Base-by-base conservation (phyloP, 2,888 invertebrate genomes). In the Nomada flava region DNA sequence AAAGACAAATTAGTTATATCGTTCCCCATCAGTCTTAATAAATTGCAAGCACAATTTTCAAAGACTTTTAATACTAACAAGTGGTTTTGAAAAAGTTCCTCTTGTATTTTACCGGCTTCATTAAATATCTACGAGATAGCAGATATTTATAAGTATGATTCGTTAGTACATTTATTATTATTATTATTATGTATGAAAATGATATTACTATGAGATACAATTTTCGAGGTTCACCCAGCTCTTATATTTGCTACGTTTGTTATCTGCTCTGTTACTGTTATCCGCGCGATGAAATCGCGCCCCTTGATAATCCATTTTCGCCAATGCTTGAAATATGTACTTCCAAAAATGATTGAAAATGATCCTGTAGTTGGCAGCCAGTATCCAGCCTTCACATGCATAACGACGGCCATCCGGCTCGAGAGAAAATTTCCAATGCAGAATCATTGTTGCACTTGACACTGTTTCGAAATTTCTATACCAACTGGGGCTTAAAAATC, bases 281-380 rank as follows among this genome's bases (percentile, higher is more conserved):
- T 69, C 69, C 47, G 67, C 42, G 53, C 62, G 57, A 67, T 26
- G 80, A 73, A 76, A 76, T 68, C 59, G 76, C 62, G 29, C 44
- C 82, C 74, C 76, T 79, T 69, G 76, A 88, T 82, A 79, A 88
- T 86, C 70, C 80, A 87, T 76, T 81, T 85, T 72, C 57, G 44
- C 55, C 53, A 50, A 71, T 60, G 73, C 80, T 81, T 60, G 72
- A 79, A 88, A 78, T 69, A 36, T 36, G 36, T 36, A 75, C 68
- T 67, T 76, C 52, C 57, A 70, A 77, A 88, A 88, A 87, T 86
- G 79, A 87, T 86, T 77, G 87, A 79, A 86, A 82, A 86, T 86
- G 82, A 84, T 79, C 63, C 64, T 87, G 86, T 59, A 29, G 36
- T 60, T 84, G 87, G 79, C 85, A 87, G 87, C 70, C 70, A 42